phyloP scores from a whole-genome alignment of 2,113 vertebrate species.

The Dasyprocta punctata region DNA sequence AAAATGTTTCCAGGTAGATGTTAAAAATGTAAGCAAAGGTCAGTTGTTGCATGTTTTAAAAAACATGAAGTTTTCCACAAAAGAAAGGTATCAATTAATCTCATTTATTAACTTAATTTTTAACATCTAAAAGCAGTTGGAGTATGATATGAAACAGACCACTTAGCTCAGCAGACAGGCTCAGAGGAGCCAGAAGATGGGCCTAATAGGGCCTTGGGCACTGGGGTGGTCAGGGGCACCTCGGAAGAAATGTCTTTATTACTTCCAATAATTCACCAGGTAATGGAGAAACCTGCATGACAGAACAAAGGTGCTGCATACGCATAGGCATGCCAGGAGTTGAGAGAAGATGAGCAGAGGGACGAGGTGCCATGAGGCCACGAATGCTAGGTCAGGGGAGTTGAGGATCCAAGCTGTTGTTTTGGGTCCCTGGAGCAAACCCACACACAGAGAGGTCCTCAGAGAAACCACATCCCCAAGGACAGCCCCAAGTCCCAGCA shows the following conservation, averaged over 20 bases:
- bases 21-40: constrained; percentile 5
- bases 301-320: not conserved
- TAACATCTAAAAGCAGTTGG: not conserved
- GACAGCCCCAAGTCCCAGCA: not conserved
- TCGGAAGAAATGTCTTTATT: not conserved
- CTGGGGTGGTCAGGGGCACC: not conserved
- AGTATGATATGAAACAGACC: not conserved
- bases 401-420: not conserved
- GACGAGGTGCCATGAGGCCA: not conserved
- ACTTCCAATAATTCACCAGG: not conserved
- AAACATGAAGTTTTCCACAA: not conserved
- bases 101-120: not conserved
- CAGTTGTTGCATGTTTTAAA: not conserved
- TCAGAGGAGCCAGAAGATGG: not conserved
- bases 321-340: not conserved
- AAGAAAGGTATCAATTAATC: not conserved
- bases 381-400: not conserved
- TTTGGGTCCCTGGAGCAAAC: not conserved
- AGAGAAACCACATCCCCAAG: not conserved
- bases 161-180: not conserved
- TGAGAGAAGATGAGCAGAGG: not conserved
- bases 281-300: not conserved
- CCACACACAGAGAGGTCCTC: not conserved
- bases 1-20: not conserved
- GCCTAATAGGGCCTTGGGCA: not conserved